These are phyloP conservation scores for Subanguina moxae DNA, from an alignment of 1,140 invertebrate genomes.

Conservation along the genomic window DNA sequence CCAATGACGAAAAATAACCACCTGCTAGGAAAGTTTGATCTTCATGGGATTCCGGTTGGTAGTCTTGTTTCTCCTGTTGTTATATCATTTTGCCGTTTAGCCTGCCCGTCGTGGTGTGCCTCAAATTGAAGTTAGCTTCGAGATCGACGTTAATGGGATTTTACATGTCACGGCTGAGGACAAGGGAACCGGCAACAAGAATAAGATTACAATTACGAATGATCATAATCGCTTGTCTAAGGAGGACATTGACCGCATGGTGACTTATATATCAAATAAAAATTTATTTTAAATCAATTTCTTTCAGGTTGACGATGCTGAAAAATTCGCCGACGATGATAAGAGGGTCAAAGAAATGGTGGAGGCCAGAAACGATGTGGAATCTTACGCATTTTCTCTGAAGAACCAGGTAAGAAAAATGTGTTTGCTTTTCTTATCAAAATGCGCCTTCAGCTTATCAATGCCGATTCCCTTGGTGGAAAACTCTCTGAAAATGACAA, in stretches of 20 bases:
- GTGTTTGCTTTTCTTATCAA: too few species aligned
- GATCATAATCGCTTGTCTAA: not conserved
- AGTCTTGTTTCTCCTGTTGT: too few species aligned
- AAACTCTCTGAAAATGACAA: too few species aligned
- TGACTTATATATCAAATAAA: too few species aligned
- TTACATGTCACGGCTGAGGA: not conserved
- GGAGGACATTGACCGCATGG: constrained; percentile 4
- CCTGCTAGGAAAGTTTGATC: not conserved
- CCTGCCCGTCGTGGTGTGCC: constrained; percentile 1
- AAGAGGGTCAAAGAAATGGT: constrained; percentile 2
- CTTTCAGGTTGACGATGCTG: not conserved
- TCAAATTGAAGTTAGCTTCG: constrained; percentile 3
- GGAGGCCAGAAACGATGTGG: not conserved
- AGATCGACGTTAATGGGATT: not conserved
- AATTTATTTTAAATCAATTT: too few species aligned
- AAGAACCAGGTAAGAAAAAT: too few species aligned
- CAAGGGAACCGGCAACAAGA: not conserved
- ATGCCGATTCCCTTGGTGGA: too few species aligned
- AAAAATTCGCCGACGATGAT: not conserved
- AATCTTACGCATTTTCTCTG: not conserved
- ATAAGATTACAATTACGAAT: not conserved
- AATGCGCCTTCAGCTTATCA: too few species aligned
- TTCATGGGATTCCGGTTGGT: not conserved
- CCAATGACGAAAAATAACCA: not conserved
- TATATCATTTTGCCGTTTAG: too few species aligned